Conservation (phyloP, 2,113 vertebrate species). For the Chaetodon trifascialis region DNA sequence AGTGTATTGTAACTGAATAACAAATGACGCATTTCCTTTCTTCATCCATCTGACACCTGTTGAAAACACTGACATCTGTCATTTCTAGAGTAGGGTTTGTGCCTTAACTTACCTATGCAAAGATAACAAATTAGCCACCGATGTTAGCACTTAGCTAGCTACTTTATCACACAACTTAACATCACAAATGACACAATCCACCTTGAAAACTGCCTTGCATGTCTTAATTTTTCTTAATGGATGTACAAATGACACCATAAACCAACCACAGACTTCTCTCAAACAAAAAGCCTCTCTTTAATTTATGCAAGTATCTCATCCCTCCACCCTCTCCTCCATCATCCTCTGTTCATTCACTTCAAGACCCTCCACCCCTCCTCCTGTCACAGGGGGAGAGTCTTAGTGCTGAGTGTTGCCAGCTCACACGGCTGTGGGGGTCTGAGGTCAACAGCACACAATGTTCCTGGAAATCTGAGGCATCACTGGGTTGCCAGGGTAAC, state of each 20-base stretch:
- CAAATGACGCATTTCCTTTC: background rate
- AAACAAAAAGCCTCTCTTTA: background rate
- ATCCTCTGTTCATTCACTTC: slow-evolving; percentile 24
- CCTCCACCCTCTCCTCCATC: slow-evolving; percentile 19
- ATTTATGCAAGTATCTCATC: slow-evolving; percentile 30
- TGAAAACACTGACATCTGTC: background rate
- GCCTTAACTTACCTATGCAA: background rate
- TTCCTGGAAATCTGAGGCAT: slow-evolving; percentile 52
- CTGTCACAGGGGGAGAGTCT: slow-evolving; percentile 17
- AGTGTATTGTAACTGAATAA: background rate
- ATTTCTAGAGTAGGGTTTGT: no score
- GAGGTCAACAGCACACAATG: slow-evolving; percentile 20
- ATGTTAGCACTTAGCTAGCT: background rate
- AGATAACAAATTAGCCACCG: background rate
- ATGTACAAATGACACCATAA: background rate
- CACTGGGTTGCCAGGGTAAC: slow-evolving; percentile 25
- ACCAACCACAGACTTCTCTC: background rate
- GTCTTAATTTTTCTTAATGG: background rate
- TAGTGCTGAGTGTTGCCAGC: slow-evolving; percentile 24
- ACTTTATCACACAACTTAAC: background rate
- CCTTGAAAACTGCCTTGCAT: background rate
- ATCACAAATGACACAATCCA: background rate
- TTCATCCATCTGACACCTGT: background rate
- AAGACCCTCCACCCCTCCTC: background rate
- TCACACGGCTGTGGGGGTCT: slow-evolving; percentile 11